Evolutionary conservation across 2,113 vertebrate species (phyloP).

Genomic region (Daboia siamensis): DNA sequence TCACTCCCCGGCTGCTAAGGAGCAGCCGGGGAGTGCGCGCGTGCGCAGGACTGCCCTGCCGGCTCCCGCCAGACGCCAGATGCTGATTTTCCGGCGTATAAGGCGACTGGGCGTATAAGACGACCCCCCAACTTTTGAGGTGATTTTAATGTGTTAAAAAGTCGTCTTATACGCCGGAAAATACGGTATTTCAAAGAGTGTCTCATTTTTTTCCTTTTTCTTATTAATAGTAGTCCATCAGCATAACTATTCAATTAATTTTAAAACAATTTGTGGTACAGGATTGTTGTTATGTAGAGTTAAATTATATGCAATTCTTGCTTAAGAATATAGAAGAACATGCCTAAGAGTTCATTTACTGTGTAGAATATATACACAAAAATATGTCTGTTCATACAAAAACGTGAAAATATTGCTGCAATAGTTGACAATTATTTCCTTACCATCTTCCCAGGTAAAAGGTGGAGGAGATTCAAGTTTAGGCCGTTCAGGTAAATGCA

Average conservation of each 20-base stretch:
- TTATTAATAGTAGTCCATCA: not conserved
- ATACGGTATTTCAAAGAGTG: too few species aligned
- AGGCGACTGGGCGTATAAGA: too few species aligned
- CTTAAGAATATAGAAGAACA: not conserved
- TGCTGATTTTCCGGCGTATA: too few species aligned
- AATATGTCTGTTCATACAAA: not conserved
- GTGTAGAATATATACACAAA: not conserved
- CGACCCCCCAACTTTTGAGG: too few species aligned
- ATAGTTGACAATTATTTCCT: slow-evolving; percentile 44
- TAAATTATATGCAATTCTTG: not conserved
- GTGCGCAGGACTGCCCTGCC: too few species aligned
- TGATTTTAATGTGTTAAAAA: too few species aligned
- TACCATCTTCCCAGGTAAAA: slow-evolving; percentile 97
- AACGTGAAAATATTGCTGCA: not conserved
- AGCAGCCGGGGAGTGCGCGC: too few species aligned
- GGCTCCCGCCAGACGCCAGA: too few species aligned
- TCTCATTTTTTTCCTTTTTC: not conserved
- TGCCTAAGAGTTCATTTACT: not conserved
- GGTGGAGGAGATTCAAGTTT: slow-evolving; percentile 73
- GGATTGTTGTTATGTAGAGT: not conserved
- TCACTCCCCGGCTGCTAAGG: too few species aligned
- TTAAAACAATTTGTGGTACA: not conserved
- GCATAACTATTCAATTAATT: not conserved
- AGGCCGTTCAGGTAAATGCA: slow-evolving; percentile 86
- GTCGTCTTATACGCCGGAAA: too few species aligned